Evolutionary conservation across 2,113 vertebrate genomes (phyloP).

Genomic region (Elephantulus edwardii): DNA sequence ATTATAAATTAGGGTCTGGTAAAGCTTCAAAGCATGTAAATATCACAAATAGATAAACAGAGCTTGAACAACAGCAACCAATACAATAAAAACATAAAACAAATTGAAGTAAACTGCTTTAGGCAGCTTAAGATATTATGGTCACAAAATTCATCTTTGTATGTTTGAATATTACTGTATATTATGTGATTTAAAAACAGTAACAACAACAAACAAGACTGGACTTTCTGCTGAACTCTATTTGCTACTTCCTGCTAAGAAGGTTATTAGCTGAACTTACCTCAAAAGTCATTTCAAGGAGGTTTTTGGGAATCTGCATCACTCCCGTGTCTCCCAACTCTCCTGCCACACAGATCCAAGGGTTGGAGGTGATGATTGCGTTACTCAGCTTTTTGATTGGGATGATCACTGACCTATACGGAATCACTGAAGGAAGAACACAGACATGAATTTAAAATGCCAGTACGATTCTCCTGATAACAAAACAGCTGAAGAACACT

Average conservation of each 20-base stretch:
- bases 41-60: not conserved
- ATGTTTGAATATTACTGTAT: not conserved
- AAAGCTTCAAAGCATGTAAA: not conserved
- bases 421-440: slow-evolving; percentile 87
- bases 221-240: not conserved
- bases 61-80: not conserved
- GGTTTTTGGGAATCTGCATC: slow-evolving; percentile 95
- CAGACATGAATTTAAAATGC: not conserved
- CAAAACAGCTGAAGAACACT: not conserved
- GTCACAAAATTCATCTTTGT: not conserved
- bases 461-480: not conserved
- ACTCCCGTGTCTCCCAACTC: slow-evolving; percentile 96
- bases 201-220: not conserved
- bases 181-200: not conserved
- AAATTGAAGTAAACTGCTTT: not conserved
- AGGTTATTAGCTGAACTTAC: slow-evolving; percentile 78
- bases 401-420: slow-evolving; percentile 94
- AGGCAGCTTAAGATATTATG: not conserved
- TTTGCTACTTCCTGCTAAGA: not conserved
- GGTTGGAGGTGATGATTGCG: slow-evolving; percentile 95
- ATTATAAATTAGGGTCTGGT: not conserved
- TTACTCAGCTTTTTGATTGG: slow-evolving; percentile 99
- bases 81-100: not conserved
- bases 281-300: slow-evolving; percentile 97
- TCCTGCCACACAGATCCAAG: slow-evolving; percentile 97